Evolutionary conservation across 1,140 invertebrate species (phyloP), one percentile per base, ranked within the genome.

Genomic region (Diachasma alloeum): DNA sequence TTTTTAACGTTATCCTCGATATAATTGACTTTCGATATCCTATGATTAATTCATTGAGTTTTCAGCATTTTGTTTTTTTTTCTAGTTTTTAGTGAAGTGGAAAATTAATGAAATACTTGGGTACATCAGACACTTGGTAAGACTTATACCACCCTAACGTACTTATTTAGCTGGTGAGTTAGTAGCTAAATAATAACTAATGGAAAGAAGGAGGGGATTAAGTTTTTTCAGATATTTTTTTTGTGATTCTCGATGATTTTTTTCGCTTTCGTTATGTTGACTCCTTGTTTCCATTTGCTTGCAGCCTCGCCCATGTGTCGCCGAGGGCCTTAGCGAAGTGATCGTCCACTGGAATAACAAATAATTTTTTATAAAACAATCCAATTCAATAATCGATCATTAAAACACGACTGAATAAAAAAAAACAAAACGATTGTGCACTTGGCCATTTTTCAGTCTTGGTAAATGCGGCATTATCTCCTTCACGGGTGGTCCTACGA

Each of bases 291-390:
- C 89, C 85, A 70, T 91, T 90, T 4, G 91, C 92, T 85, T 95
- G 93, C 79, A 99, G 91, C 88, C 96, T 95, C 75, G 94, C 92
- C 97, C 97, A 99, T 0, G 96, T 98, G 77, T 97, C 96, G 0
- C 97, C 97, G 5, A 98, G 91, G 1, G 97, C 97, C 91, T 98
- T 98, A 13, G 97, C 96, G 89, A 98, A 98, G 85, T 99, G 97
- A 87, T 98, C 97, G 89, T 99, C 97, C 17, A 99, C 88, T 90
- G 82, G 77, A 83, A 83, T n/a, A 74, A 76, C 26, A n/a, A 15
- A 68, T 17, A 69, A 42, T 42, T 11, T 11, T 42, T 42, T 42
- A 42, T 11, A 2, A 42, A 10, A 13, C 1, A 42, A 42, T 42
- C 4, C 36, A 37, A 37, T 42, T 10, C 13, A 10, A 11, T 42